Percentiles rank a stretch among this genome's conserved stretches.
Conservation (phyloP, 2,797 vertebrate genomes). For the Parambassis ranga region DNA sequence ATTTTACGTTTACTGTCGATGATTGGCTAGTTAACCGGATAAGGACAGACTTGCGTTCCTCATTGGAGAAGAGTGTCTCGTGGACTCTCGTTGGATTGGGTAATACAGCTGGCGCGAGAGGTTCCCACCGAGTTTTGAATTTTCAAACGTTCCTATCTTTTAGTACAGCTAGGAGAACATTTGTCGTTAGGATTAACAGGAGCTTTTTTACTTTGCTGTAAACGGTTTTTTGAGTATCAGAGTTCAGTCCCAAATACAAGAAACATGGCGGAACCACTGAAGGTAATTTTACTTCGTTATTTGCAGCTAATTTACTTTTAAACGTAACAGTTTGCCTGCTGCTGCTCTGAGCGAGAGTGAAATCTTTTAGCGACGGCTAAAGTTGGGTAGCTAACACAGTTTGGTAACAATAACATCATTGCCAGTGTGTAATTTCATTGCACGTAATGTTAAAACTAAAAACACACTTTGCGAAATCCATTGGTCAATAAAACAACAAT, state of each 20-base stretch:
- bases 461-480: background rate
- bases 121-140: slow-evolving; percentile 7
- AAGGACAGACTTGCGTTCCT: accelerated
- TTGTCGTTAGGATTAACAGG: background rate
- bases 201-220: background rate
- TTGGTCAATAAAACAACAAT: background rate
- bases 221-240: background rate
- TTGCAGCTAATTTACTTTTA: background rate
- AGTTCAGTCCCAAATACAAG: background rate
- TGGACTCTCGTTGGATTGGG: slow-evolving; percentile 41
- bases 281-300: slow-evolving; percentile 50
- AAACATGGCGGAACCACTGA: slow-evolving; percentile 70
- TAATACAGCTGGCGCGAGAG: slow-evolving; percentile 16
- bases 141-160: slow-evolving; percentile 4
- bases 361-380: background rate
- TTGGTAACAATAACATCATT: background rate
- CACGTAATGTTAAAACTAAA: background rate
- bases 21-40: slow-evolving; percentile 25
- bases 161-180: background rate
- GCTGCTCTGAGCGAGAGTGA: background rate
- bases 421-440: background rate
- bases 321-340: too few species aligned
- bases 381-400: background rate
- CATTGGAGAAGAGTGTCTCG: background rate
- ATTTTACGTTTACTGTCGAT: accelerated